Base-by-base conservation (phyloP, 1,140 invertebrate genomes). In the Caerostris extrusa region DNA sequence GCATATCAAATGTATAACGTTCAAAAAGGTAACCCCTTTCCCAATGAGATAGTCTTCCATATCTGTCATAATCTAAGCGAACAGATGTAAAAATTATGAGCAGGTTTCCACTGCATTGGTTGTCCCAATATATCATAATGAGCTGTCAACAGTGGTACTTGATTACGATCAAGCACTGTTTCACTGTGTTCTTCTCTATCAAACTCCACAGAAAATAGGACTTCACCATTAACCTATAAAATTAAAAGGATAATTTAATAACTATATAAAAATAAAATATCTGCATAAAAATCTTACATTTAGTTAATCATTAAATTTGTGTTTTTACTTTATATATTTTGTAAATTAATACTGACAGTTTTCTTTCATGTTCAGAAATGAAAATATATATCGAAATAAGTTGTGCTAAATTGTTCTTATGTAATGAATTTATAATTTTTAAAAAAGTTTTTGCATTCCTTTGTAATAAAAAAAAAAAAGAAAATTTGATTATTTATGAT, bases 1-100 rank as follows among this genome's bases (percentile, higher is more conserved):
- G 97, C 0, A 97, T 97, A 95, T 99, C 98, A 95, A 99, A 99
- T 92, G 97, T 97, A 95, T 98, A 98, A 67, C 97, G 97, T 95
- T 99, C 98, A 95, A 98, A 97, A 6, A 98, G 97, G 0, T 97
- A 97, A 3, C 98, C 98, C 98, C 98, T 99, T 95, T 97, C 97
- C 98, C 98, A 99, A 17, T 97, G 97, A 94, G 98, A 97, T n/a
- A 99, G 97, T 90, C 98, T 97, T 95, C 99, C 98, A 96, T 98
- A 98, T 91, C 96, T 94, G 94, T 95, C 96, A 95, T 96, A 96
- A 1, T 96, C 96, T 7, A 96, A 95, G 93, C 96, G 96, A 61
- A 96, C 95, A 12, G 95, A 94, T 19, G 96, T 95, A 86, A 96
- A n/a, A 95, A 56, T 95, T 95, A 82, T 95, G 95, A 53, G 95